Base-by-base conservation (phyloP, 2,888 invertebrate species). In the Griposia aprilina region DNA sequence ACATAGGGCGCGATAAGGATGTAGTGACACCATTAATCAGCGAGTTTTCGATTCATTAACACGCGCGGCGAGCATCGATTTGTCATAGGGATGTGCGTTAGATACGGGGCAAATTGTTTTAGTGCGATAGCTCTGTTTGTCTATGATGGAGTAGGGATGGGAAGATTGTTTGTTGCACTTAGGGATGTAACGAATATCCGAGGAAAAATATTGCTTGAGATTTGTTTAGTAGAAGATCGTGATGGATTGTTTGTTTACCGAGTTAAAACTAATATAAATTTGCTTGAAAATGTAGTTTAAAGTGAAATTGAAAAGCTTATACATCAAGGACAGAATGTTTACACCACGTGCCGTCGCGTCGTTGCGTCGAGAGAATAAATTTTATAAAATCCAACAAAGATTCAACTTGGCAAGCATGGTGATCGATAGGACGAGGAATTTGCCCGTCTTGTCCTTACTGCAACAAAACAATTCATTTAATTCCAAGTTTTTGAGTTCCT, bases 11-110 rank as follows among this genome's bases (percentile, higher is more conserved):
- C 90, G 96, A 96, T 96, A 96, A 95, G 92, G 90, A 88, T 86
- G 90, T 90, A 93, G 94, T 94, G 93, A 93, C 93, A 94, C 90
- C 95, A 96, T 96, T 96, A 95, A 96, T 96, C 96, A 96, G 94
- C 86, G 90, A 92, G 90, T 93, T 91, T 91, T 91, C 95, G 94
- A 94, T 96, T 96, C 96, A 96, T 96, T 96, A 96, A 92, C 88
- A 89, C 91, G 89, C 88, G 90, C 88, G 88, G 84, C 90, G 91
- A 91, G 90, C 91, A 93, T 91, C 95, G 93, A 96, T 96, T 96
- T 95, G 96, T 96, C 96, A 95, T 94, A 93, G 91, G 88, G 90
- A 92, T 93, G 94, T 93, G 94, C 82, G 81, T 78, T 78, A 89
- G 89, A 88, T 88, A 89, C 77, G 81, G 74, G 86, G 82, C 89